Percentiles rank a stretch among this genome's conserved stretches.
Evolutionary conservation across 2,797 vertebrate species (phyloP).

Genomic region (Pangasius larnaudii): DNA sequence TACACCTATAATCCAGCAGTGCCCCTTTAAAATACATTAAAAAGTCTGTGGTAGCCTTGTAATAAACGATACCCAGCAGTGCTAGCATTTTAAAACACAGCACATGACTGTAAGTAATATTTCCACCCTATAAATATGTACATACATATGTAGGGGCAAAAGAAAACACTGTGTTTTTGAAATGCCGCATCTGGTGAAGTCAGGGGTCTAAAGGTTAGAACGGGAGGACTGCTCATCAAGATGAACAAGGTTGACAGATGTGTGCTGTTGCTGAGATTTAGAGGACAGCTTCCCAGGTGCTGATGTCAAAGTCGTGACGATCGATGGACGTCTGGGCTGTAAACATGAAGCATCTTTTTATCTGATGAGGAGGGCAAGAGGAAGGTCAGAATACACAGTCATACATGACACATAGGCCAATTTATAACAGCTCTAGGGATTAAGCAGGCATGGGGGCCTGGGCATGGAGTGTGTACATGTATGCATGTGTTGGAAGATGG

Average conservation of each 20-base stretch:
- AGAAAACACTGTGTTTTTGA: background rate
- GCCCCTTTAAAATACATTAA: constrained; percentile 7
- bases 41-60: background rate
- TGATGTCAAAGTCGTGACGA: background rate
- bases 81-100: background rate
- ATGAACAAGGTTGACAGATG: constrained; percentile 21
- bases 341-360: constrained; percentile 54
- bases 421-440: constrained; percentile 28
- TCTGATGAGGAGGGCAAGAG: constrained; percentile 53
- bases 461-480: background rate
- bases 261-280: constrained; percentile 20
- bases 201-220: constrained; percentile 26
- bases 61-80: background rate
- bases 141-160: background rate
- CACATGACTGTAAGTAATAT: background rate
- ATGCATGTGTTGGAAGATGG: background rate
- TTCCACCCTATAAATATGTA: background rate
- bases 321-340: constrained; percentile 30
- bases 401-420: constrained; percentile 14
- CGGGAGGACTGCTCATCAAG: constrained; percentile 16
- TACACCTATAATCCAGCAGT: constrained; percentile 3
- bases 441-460: background rate
- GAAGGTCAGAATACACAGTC: constrained; percentile 46
- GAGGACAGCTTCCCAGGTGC: constrained; percentile 25
- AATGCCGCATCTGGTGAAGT: constrained; percentile 21